Conservation (phyloP, 2,113 vertebrate species). For the Elephas maximus region DNA sequence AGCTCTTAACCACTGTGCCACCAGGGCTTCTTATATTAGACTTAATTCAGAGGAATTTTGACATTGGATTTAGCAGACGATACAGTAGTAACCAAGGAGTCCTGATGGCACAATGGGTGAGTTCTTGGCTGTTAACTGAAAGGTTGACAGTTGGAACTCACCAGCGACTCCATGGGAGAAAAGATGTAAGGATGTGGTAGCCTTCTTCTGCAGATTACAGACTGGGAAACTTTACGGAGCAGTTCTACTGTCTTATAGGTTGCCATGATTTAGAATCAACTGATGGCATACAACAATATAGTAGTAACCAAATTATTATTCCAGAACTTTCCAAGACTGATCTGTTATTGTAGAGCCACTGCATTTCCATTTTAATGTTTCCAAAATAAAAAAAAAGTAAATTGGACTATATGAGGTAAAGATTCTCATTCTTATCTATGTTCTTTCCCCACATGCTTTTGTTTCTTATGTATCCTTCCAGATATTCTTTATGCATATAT, state of each 20-base stretch:
- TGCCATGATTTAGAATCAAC: no score
- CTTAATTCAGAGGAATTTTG: background rate
- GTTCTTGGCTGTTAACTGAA: no score
- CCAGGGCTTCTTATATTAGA: background rate
- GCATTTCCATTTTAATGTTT: slow-evolving; percentile 8
- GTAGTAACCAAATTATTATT: background rate
- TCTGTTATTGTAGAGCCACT: background rate
- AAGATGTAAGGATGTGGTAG: no score
- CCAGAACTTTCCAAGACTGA: background rate
- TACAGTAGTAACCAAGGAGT: background rate
- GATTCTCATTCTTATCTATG: background rate
- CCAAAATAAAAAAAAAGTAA: background rate
- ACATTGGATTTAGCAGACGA: background rate
- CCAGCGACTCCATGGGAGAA: no score
- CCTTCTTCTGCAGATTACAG: no score
- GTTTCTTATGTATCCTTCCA: background rate
- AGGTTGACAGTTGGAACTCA: no score
- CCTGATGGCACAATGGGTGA: background rate
- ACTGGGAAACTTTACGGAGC: no score
- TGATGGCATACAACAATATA: no score
- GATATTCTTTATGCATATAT: background rate
- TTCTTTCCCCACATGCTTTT: background rate
- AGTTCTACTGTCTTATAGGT: no score
- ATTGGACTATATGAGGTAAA: background rate
- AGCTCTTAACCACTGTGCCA: no score